phyloP scores from a whole-genome alignment of 2,888 invertebrate genomes.

The Odontocolon sp. region DNA sequence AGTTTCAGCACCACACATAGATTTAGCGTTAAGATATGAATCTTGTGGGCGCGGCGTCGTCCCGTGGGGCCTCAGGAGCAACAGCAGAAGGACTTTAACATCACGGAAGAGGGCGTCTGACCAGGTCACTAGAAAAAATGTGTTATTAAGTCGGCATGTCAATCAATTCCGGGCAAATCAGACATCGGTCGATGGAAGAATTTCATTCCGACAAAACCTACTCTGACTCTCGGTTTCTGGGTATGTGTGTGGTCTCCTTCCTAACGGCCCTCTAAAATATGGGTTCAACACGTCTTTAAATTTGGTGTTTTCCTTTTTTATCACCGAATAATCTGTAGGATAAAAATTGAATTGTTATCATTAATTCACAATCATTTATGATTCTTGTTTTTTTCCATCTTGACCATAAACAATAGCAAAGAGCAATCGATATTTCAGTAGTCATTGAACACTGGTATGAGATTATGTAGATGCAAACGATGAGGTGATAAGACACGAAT shows the following conservation, averaged over 20 bases:
- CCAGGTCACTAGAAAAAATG: constrained; percentile 49
- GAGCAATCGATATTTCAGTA: no score
- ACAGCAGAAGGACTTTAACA: constrained; percentile 39
- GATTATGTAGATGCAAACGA: no score
- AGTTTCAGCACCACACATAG: constrained; percentile 33
- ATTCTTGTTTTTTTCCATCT: not conserved
- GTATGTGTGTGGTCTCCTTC: constrained; percentile 63
- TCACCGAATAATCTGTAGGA: not conserved
- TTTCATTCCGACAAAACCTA: constrained; percentile 11
- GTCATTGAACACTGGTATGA: no score
- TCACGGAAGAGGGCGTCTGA: constrained; percentile 55
- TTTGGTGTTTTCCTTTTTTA: not conserved
- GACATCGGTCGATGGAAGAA: constrained; percentile 28
- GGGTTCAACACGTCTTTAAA: constrained; percentile 64
- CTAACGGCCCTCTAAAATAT: constrained; percentile 68
- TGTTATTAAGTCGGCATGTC: constrained; percentile 67
- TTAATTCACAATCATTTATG: constrained; percentile 7
- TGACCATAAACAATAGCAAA: constrained; percentile 1
- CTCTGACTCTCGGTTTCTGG: constrained; percentile 29
- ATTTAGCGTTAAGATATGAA: constrained; percentile 46
- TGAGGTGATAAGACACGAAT: no score
- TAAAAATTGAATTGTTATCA: not conserved
- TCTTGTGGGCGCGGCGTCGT: constrained; percentile 48
- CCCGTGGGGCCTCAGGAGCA: constrained; percentile 37
- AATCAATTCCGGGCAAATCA: constrained; percentile 64